Evolutionary conservation across 2,888 invertebrate genomes (phyloP).

Genomic region (Drosophila neotestacea): DNA sequence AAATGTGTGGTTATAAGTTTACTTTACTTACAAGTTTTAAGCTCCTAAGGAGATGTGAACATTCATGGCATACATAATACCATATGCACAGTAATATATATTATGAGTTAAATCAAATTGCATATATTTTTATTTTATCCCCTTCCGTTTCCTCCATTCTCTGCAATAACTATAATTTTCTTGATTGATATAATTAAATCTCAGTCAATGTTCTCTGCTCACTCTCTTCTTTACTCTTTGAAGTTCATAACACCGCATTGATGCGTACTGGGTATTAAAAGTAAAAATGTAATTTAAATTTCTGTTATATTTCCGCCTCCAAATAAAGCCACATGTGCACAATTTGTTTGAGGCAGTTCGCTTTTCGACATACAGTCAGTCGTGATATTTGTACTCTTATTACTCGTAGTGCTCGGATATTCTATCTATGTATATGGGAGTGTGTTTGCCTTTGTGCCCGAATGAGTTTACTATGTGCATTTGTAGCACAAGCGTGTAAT

Average conservation of each 20-base stretch:
- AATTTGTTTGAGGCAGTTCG: conserved; percentile 9
- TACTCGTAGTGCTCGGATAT: conserved; percentile 26
- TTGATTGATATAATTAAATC: too few relatives aligned
- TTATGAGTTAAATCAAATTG: too few relatives aligned
- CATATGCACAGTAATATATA: too few relatives aligned
- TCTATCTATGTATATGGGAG: conserved; percentile 24
- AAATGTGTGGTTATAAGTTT: too few relatives aligned
- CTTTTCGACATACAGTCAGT: too few relatives aligned
- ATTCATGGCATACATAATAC: too few relatives aligned
- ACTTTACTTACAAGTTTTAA: too few relatives aligned
- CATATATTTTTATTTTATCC: too few relatives aligned
- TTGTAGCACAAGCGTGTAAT: conserved; percentile 40
- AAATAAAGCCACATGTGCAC: conserved; percentile 60
- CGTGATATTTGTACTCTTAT: not conserved
- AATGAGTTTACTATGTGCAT: conserved; percentile 46
- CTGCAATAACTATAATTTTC: too few relatives aligned
- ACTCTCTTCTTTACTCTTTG: not conserved
- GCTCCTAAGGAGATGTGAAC: too few relatives aligned
- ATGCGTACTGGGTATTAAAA: conserved; percentile 28
- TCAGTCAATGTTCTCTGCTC: too few relatives aligned
- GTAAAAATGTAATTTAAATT: conserved; percentile 75
- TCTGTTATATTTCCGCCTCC: conserved; percentile 52
- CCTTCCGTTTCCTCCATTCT: too few relatives aligned
- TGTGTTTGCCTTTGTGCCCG: conserved; percentile 34
- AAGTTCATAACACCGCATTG: not conserved